Percentiles rank a stretch among this genome's conserved stretches.
These are phyloP conservation scores for Rhea pennata DNA, from an alignment of 2,113 vertebrate species.

Conservation along the genomic window DNA sequence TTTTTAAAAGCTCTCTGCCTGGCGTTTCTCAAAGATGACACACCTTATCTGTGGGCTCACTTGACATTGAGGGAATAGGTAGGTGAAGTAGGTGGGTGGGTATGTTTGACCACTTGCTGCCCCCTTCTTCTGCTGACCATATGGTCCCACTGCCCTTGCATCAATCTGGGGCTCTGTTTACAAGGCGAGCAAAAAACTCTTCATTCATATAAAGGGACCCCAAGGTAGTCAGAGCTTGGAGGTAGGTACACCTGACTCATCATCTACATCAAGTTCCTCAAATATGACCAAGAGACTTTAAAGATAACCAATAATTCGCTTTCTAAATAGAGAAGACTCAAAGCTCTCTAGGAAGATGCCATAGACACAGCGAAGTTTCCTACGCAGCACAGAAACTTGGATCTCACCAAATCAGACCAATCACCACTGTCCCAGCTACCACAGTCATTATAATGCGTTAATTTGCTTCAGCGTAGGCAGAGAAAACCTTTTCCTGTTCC, in stretches of 20 bases:
- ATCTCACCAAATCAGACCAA: neutral
- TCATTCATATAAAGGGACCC: neutral
- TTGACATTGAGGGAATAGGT: neutral
- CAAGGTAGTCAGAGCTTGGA: no score
- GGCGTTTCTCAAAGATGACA: neutral
- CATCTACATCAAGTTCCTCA: rapidly evolving
- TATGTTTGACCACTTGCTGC: neutral
- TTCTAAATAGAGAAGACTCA: neutral
- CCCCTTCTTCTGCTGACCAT: neutral
- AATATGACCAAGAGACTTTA: neutral
- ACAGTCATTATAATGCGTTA: neutral
- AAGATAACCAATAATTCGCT: rapidly evolving
- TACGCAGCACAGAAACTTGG: neutral
- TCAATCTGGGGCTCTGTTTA: neutral
- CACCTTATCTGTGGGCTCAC: neutral
- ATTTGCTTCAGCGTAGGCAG: neutral
- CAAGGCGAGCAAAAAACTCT: neutral
- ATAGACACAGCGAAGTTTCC: neutral
- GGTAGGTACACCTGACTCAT: neutral
- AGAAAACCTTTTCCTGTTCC: neutral
- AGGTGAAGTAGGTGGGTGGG: neutral
- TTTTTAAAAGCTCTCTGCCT: neutral
- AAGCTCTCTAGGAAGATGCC: neutral
- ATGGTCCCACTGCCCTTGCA: neutral
- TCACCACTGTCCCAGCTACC: neutral